Conservation (phyloP, 2,113 vertebrate genomes). For the Eurystomus gularis region DNA sequence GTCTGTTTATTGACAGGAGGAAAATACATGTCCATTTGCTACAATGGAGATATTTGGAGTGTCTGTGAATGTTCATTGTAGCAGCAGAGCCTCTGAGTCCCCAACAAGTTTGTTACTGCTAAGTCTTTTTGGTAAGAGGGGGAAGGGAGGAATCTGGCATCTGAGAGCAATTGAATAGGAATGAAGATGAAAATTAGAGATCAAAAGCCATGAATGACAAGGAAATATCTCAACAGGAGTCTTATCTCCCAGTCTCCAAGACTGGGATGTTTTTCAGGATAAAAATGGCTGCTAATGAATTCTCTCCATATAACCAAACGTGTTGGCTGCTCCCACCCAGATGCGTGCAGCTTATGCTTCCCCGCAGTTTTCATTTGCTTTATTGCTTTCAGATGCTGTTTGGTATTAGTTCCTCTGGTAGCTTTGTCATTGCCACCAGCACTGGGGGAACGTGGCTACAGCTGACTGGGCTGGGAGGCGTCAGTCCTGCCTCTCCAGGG, state of each 20-base stretch:
- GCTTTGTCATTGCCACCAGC: conserved; percentile 75
- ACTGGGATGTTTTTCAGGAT: neutral
- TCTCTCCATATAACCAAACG: neutral
- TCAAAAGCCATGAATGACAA: neutral
- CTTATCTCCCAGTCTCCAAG: conserved; percentile 17
- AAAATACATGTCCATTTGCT: neutral
- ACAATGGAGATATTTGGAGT: neutral
- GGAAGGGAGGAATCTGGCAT: neutral
- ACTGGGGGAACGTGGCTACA: conserved; percentile 69
- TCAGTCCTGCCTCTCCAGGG: conserved; percentile 76
- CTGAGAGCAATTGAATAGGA: neutral
- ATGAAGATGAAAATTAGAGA: neutral
- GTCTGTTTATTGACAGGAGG: neutral
- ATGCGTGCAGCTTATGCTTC: conserved; percentile 12
- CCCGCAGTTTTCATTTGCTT: conserved; percentile 41
- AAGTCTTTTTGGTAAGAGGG: neutral
- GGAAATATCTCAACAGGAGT: conserved; percentile 11
- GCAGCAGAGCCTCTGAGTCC: neutral
- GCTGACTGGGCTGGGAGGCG: conserved; percentile 78
- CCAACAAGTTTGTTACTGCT: neutral
- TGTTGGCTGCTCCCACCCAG: neutral
- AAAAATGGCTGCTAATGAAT: neutral
- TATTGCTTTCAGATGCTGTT: conserved; percentile 80
- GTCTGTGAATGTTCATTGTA: neutral
- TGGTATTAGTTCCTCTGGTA: conserved; percentile 68